Percentiles rank a stretch among this genome's conserved stretches.
Conservation (phyloP, 2,888 invertebrate species). For the Euzophera pinguis region DNA sequence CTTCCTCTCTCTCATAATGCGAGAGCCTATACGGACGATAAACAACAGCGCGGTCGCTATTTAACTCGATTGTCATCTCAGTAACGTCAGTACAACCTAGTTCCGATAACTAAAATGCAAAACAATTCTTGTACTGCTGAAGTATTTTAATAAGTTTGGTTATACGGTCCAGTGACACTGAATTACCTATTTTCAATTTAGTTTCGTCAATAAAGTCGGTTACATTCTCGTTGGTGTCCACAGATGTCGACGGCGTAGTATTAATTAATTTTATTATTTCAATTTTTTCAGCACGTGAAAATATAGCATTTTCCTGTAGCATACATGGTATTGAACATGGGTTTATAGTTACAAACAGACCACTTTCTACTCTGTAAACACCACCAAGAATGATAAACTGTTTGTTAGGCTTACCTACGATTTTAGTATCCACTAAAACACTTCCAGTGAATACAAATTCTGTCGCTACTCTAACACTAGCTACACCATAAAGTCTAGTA, state of each 20-base stretch:
- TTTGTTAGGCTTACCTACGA: slow-evolving; percentile 18
- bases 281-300: slow-evolving; percentile 7
- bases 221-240: background rate
- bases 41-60: slow-evolving; percentile 20
- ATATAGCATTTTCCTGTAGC: background rate
- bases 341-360: slow-evolving; percentile 13
- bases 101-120: slow-evolving; percentile 17
- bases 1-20: slow-evolving; percentile 23
- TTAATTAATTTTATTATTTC: background rate
- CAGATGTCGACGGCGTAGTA: background rate
- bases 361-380: slow-evolving; percentile 14
- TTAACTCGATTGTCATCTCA: slow-evolving; percentile 8
- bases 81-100: slow-evolving; percentile 23
- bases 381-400: slow-evolving; percentile 20
- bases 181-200: slow-evolving; percentile 4
- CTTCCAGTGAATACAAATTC: background rate
- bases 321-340: slow-evolving; percentile 13
- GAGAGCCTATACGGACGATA: slow-evolving; percentile 28
- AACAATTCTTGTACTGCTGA: slow-evolving; percentile 22
- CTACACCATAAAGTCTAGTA: background rate
- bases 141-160: slow-evolving; percentile 13
- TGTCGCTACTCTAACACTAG: background rate
- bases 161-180: slow-evolving; percentile 6
- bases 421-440: background rate
- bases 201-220: background rate